Percentiles rank a stretch among this genome's conserved stretches.
Conservation (phyloP, 1,140 invertebrate species). For the Protaetia brevitarsis region DNA sequence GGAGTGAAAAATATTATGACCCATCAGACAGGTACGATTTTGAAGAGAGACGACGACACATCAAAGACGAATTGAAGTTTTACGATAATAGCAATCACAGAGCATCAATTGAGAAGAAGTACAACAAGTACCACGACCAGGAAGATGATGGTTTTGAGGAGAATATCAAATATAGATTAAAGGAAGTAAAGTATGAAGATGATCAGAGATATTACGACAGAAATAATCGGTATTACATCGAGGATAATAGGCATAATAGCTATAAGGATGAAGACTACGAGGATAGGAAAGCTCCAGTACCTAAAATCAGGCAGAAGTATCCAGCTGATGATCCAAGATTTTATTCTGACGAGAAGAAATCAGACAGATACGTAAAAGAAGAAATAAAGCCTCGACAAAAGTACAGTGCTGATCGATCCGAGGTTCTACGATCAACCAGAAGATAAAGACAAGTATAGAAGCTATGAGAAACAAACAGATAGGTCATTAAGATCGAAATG, state of each 20-base stretch:
- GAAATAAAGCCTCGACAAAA: not conserved
- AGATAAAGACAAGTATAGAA: conserved; percentile 19
- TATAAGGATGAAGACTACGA: conserved; percentile 35
- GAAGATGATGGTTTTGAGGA: conserved; percentile 43
- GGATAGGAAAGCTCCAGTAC: conserved; percentile 34
- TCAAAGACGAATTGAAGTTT: conserved; percentile 23
- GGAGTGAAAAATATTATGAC: conserved; percentile 29
- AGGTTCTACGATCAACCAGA: not conserved
- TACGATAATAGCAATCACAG: not conserved
- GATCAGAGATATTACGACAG: conserved; percentile 19
- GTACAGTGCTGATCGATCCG: not conserved
- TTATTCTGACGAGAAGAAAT: conserved; percentile 26
- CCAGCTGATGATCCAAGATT: conserved; percentile 30
- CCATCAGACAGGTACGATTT: conserved; percentile 25
- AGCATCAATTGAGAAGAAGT: too few species aligned
- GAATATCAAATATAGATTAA: conserved; percentile 32
- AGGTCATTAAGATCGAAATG: not conserved
- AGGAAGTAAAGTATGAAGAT: not conserved
- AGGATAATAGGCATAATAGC: not conserved
- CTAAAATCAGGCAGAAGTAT: conserved; percentile 38
- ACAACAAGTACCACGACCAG: conserved; percentile 24
- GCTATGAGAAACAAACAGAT: not conserved
- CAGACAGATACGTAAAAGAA: not conserved
- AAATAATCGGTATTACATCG: not conserved
- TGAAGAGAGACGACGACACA: not conserved